These are phyloP conservation scores for Gallinago jamesoni DNA, from an alignment of 2,113 vertebrate genomes.

Conservation along the genomic window DNA sequence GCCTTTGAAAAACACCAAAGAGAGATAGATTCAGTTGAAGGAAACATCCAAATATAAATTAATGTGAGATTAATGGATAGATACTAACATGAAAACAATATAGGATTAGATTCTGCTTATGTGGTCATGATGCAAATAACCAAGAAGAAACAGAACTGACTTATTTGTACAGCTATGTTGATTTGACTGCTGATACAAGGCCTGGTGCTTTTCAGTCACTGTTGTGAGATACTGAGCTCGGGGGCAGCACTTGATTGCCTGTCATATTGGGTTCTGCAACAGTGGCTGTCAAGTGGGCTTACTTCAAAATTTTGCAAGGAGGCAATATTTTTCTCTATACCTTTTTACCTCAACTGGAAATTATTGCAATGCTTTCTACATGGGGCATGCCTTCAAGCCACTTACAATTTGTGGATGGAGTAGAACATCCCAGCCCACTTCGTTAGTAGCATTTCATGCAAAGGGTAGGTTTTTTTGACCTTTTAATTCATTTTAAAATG, in stretches of 20 bases:
- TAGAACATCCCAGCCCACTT: not conserved
- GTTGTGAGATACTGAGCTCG: not conserved
- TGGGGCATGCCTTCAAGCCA: not conserved
- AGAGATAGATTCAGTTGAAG: not conserved
- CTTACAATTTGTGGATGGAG: not conserved
- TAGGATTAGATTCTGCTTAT: not conserved
- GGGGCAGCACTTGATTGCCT: not conserved
- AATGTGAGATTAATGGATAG: not conserved
- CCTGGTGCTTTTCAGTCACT: not conserved
- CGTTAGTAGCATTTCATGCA: not conserved
- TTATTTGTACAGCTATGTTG: not conserved
- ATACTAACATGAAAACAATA: not conserved
- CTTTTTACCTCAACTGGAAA: not conserved
- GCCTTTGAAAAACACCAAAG: not conserved
- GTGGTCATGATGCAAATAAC: not conserved
- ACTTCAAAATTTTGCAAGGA: not conserved
- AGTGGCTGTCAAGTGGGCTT: not conserved
- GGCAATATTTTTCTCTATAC: not conserved
- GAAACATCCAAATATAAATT: not conserved
- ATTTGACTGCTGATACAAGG: not conserved
- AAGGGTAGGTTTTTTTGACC: not conserved
- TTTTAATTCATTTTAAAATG: not conserved
- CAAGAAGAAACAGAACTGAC: not conserved
- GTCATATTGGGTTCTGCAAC: not conserved
- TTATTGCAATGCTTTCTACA: not conserved